A percentile compares a stretch with the other conserved stretches of the same genome.
Conservation (phyloP, 2,797 vertebrate genomes). For the Chloroceryle inda region DNA sequence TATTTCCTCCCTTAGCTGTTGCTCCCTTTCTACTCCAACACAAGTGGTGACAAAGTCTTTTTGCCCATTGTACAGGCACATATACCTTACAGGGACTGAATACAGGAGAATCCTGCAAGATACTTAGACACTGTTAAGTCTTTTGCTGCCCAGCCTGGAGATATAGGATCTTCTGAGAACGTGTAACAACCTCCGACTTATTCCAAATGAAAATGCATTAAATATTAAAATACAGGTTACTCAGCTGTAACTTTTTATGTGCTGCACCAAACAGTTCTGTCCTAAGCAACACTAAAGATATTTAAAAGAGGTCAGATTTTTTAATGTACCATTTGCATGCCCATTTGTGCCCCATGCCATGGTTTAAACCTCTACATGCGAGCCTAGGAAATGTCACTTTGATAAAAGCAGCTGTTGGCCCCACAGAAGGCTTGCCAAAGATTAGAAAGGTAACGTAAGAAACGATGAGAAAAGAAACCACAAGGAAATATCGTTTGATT, state of each 20-base stretch:
- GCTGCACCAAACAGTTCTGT: not conserved
- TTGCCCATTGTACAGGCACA: not conserved
- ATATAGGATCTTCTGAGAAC: not conserved
- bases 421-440: not conserved
- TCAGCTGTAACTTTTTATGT: not conserved
- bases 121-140: not conserved
- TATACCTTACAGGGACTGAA: not conserved
- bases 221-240: not conserved
- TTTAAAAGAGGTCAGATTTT: not conserved
- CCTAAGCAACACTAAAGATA: not conserved
- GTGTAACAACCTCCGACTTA: not conserved
- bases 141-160: not conserved
- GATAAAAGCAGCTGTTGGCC: not conserved
- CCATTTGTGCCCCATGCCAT: accelerated
- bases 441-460: not conserved
- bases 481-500: not conserved
- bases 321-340: accelerated
- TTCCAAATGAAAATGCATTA: not conserved
- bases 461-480: not conserved
- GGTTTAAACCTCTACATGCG: not conserved
- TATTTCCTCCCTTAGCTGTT: not conserved
- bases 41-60: not conserved
- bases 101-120: not conserved
- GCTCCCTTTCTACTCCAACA: not conserved
- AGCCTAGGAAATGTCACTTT: not conserved